These are phyloP conservation scores for Chymomyza costata DNA, from an alignment of 1,140 invertebrate species.

Conservation along the genomic window DNA sequence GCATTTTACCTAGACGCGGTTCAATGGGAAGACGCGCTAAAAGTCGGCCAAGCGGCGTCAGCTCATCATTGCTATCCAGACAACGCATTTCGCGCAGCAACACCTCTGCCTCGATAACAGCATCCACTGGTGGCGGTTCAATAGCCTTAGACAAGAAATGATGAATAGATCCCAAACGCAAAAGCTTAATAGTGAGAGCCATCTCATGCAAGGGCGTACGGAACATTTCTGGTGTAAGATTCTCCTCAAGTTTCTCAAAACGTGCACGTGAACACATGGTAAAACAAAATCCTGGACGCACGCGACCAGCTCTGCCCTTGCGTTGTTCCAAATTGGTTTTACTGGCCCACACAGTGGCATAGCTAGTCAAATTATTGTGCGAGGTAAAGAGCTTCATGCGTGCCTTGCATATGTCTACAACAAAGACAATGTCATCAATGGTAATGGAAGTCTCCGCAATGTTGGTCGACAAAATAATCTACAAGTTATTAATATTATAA, in stretches of 20 bases:
- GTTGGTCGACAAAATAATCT: constrained; percentile 90
- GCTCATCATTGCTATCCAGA: constrained; percentile 87
- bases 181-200: constrained; percentile 84
- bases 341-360: constrained; percentile 95
- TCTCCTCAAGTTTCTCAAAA: constrained; percentile 87
- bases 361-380: constrained; percentile 96
- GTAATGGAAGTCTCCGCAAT: constrained; percentile 97
- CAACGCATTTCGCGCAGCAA: constrained; percentile 88
- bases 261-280: constrained; percentile 88
- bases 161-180: constrained; percentile 91
- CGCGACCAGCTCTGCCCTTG: constrained; percentile 92
- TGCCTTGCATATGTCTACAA: constrained; percentile 95
- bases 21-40: constrained; percentile 95
- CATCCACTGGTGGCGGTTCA: constrained; percentile 94
- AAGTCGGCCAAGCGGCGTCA: constrained; percentile 93
- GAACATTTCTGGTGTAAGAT: constrained; percentile 97
- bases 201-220: constrained; percentile 95
- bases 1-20: constrained; percentile 95
- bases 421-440: constrained; percentile 97
- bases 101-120: constrained; percentile 92
- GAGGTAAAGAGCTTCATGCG: constrained; percentile 97
- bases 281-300: constrained; percentile 91
- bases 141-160: constrained; percentile 96
- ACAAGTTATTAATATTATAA: constrained; percentile 2
- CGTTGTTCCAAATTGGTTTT: constrained; percentile 93